Conservation (phyloP, 2,888 invertebrate species). For the Drepanosiphum platanoidis region DNA sequence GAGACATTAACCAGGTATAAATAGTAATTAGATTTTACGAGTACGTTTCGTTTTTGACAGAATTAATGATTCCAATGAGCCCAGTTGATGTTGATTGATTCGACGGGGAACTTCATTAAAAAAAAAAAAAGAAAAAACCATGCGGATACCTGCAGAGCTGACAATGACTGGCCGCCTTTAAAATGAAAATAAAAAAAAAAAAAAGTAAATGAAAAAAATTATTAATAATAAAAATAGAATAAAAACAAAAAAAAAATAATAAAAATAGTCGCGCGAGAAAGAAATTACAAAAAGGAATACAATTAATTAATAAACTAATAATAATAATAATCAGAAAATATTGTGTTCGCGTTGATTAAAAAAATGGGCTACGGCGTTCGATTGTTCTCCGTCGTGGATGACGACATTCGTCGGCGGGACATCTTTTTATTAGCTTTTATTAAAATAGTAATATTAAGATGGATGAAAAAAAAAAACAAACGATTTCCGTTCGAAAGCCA, state of each 20-base stretch:
- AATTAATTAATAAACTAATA: slow-evolving; percentile 54
- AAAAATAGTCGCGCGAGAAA: slow-evolving; percentile 38
- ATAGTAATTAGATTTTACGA: slow-evolving; percentile 58
- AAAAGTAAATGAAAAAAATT: not conserved
- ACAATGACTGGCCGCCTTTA: slow-evolving; percentile 50
- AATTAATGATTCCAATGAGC: slow-evolving; percentile 60
- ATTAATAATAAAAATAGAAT: slow-evolving; percentile 32
- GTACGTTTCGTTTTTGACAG: slow-evolving; percentile 56
- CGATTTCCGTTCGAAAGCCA: slow-evolving; percentile 58
- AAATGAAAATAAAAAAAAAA: slow-evolving; percentile 20
- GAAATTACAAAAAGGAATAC: slow-evolving; percentile 57
- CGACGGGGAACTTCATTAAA: slow-evolving; percentile 53
- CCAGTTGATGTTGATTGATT: slow-evolving; percentile 59
- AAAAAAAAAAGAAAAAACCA: slow-evolving; percentile 37
- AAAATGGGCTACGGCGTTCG: slow-evolving; percentile 41
- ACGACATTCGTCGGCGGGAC: slow-evolving; percentile 53
- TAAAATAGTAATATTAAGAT: slow-evolving; percentile 55
- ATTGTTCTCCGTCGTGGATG: slow-evolving; percentile 54
- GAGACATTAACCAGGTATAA: slow-evolving; percentile 54
- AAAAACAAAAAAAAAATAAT: slow-evolving; percentile 38
- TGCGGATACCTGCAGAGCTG: slow-evolving; percentile 58
- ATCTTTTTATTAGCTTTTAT: slow-evolving; percentile 61
- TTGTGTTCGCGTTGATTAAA: slow-evolving; percentile 58
- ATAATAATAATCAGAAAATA: slow-evolving; percentile 55
- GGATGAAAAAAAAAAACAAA: slow-evolving; percentile 31